Evolutionary conservation across 2,888 invertebrate genomes (phyloP).

Genomic region (Chironomus riparius): DNA sequence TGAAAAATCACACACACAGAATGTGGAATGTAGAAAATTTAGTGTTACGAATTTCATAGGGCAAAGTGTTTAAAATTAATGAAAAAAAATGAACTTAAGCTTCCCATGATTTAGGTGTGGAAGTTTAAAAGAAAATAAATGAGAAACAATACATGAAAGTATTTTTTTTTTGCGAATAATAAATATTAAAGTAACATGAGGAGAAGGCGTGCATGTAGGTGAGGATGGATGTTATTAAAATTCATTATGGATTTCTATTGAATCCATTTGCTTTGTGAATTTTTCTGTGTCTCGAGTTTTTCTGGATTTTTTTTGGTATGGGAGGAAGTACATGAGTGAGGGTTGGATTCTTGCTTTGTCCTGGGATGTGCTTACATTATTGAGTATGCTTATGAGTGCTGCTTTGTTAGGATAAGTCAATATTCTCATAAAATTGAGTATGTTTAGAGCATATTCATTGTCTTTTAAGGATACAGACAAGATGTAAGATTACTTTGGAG

Average conservation of each 20-base stretch:
- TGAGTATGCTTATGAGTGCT: too few relatives aligned
- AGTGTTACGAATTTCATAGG: constrained; percentile 10
- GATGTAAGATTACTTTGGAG: too few relatives aligned
- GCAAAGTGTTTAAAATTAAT: background rate
- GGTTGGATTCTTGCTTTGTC: too few relatives aligned
- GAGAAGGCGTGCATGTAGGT: background rate
- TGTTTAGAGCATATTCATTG: too few relatives aligned
- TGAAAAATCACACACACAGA: background rate
- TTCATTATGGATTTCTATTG: background rate
- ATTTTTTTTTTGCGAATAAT: background rate
- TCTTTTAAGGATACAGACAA: too few relatives aligned
- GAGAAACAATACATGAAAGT: background rate
- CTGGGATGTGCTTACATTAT: too few relatives aligned
- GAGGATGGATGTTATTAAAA: background rate
- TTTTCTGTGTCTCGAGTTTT: too few relatives aligned
- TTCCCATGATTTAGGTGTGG: background rate
- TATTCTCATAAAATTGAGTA: too few relatives aligned
- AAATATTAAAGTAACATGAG: background rate
- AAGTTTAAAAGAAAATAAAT: background rate
- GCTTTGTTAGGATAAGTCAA: too few relatives aligned
- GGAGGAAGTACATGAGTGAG: too few relatives aligned
- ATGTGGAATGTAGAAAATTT: constrained; percentile 9
- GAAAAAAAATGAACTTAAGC: background rate
- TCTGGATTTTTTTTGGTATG: too few relatives aligned
- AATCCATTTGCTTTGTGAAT: background rate